Evolutionary conservation across 2,888 invertebrate species (phyloP), one percentile per base, ranked within the genome.

Genomic region (Dicyrtomina minuta): DNA sequence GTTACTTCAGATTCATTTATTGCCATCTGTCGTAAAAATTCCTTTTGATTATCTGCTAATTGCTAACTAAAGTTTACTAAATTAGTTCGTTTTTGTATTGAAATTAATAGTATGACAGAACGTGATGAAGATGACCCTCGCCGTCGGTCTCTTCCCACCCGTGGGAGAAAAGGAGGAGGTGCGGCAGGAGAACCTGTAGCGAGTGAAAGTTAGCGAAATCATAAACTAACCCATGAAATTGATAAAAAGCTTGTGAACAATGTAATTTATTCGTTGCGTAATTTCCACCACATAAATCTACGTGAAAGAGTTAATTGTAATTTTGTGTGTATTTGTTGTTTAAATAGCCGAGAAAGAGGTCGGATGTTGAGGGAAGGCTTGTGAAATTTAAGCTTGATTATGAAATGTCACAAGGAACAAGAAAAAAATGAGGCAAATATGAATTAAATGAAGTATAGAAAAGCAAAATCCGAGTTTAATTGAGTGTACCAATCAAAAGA

Each of bases 181-280:
- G 72, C 74, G 46, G 72, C 75, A 68, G 74, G 72, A 33, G 76
- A 77, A 59, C 75, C 74, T 61, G 53, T 72, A 10, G 69, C 74
- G 13, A 71, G 65, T 43, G 76, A 77, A 72, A 75, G 77, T 77
- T 66, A 66, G 70, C 41, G 20, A 44, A 24, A 64, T 53, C 39
- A 58, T 58, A 33, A 58, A 39, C 39, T 33, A 58, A 58, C 58
- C 58, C 33, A 33, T 33, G 33, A 33, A 33, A 33, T 33, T 33
- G n/a, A 39, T 62, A 62, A 62, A 27, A n/a, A 49, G 33, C 27
- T 33, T 27, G 46, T 49, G 17, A 26, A 49, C 46, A 62, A 62
- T 49, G 51, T 44, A 62, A 62, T 26, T 26, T 46, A 62, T 17
- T 62, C 5, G 26, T 22, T 61, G n/a, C 44, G 27, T 62, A 62